phyloP scores from a whole-genome alignment of 2,113 vertebrate genomes.

The Megaceryle maxima region DNA sequence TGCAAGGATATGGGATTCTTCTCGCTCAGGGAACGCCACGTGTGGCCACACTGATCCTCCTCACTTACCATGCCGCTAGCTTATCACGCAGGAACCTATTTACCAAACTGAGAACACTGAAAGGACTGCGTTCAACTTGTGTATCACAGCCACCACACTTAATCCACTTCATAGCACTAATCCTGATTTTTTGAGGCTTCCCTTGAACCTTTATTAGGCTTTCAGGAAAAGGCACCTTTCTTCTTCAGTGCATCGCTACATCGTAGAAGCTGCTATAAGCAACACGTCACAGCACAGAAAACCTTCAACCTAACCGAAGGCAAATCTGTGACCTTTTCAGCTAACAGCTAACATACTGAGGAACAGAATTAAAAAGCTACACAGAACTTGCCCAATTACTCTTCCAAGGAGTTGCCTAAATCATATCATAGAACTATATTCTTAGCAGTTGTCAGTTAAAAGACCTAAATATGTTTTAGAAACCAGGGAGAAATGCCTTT shows the following conservation, averaged over 20 bases:
- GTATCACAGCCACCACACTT: rapidly evolving
- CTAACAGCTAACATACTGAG: not conserved
- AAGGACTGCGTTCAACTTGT: not conserved
- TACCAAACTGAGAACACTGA: not conserved
- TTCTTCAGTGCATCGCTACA: not conserved
- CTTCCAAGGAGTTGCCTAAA: not conserved
- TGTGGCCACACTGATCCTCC: not conserved
- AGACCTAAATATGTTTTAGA: not conserved
- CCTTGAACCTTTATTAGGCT: not conserved
- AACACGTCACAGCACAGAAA: not conserved
- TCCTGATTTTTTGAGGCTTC: not conserved
- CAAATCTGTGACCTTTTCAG: not conserved
- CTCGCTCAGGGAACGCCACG: not conserved
- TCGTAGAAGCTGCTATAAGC: not conserved
- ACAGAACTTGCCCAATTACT: not conserved
- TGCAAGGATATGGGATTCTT: rapidly evolving
- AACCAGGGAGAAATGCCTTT: not conserved
- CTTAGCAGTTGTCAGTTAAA: not conserved
- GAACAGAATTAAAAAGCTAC: not conserved
- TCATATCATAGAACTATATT: not conserved
- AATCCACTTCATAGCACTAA: not conserved
- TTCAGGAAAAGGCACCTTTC: not conserved
- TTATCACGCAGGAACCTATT: not conserved
- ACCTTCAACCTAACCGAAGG: not conserved
- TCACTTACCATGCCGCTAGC: rapidly evolving